Percentiles rank a stretch among this genome's conserved stretches.
Evolutionary conservation across 2,113 vertebrate species (phyloP).

Genomic region (Gasterosteus aculeatus): DNA sequence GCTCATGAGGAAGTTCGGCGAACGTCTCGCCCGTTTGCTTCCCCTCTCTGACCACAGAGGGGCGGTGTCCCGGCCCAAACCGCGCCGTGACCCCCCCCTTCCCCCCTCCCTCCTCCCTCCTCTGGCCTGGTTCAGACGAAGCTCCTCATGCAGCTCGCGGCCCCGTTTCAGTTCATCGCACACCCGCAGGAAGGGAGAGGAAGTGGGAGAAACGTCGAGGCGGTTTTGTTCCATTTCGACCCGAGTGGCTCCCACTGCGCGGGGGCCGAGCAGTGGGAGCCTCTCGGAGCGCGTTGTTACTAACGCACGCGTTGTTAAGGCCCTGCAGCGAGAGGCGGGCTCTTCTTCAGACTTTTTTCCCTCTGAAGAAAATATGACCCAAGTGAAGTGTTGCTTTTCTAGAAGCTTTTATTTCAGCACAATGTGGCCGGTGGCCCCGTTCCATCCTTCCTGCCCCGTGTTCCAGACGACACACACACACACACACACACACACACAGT

Average conservation of each 20-base stretch:
- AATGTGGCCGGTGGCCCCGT: slow-evolving; percentile 4
- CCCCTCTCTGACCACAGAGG: slow-evolving; percentile 64
- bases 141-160: neutral
- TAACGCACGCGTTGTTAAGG: neutral
- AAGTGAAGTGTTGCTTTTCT: slow-evolving; percentile 10
- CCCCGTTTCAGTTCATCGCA: neutral
- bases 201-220: neutral
- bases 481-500: slow-evolving; percentile 41
- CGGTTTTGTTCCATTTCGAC: slow-evolving; percentile 39
- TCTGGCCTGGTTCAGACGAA: slow-evolving; percentile 19
- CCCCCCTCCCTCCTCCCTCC: neutral
- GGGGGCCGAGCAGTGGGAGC: slow-evolving; percentile 54
- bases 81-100: neutral
- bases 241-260: slow-evolving; percentile 47
- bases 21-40: neutral
- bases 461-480: slow-evolving; percentile 43
- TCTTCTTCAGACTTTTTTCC: neutral
- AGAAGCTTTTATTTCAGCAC: slow-evolving; percentile 4
- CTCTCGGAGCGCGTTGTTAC: slow-evolving; percentile 31
- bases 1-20: neutral
- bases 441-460: neutral
- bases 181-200: neutral
- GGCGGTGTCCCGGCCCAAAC: slow-evolving; percentile 60
- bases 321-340: slow-evolving; percentile 10
- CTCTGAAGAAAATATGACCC: neutral